These are phyloP conservation scores for Anguilla obscura DNA, from an alignment of 2,797 vertebrate genomes.

Conservation along the genomic window DNA sequence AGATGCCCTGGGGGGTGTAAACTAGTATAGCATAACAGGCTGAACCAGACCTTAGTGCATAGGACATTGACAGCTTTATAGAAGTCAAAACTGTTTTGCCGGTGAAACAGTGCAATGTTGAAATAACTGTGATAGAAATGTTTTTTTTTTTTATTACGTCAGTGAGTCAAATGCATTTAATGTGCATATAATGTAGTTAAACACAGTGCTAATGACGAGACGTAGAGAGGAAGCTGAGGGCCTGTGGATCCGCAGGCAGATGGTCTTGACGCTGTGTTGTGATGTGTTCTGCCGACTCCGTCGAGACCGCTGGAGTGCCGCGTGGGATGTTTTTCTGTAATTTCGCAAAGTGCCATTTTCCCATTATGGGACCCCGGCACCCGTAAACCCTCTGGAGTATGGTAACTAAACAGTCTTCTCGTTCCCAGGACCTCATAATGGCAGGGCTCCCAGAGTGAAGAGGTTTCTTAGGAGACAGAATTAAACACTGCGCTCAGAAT, in stretches of 20 bases:
- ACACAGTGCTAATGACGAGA: neutral
- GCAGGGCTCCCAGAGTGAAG: constrained; percentile 68
- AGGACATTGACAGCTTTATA: neutral
- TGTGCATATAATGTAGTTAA: neutral
- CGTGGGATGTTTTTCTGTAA: constrained; percentile 36
- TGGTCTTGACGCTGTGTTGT: neutral
- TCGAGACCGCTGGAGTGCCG: neutral
- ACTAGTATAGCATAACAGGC: neutral
- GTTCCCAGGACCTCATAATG: constrained; percentile 73
- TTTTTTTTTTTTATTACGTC: neutral
- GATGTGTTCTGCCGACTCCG: constrained; percentile 11
- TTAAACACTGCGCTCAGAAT: constrained; percentile 62
- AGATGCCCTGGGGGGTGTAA: neutral
- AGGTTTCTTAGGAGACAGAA: constrained; percentile 70
- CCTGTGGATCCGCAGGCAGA: neutral
- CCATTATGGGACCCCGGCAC: constrained; percentile 35
- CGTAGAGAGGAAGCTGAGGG: neutral
- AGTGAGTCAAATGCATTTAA: neutral
- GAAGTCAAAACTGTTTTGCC: neutral
- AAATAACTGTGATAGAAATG: neutral
- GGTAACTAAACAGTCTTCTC: constrained; percentile 61
- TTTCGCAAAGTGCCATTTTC: constrained; percentile 43
- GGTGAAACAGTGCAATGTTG: neutral
- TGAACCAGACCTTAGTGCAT: neutral
- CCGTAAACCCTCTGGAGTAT: constrained; percentile 46